Evolutionary conservation across 2,888 invertebrate genomes (phyloP).

Genomic region (Nomada ferruginata): DNA sequence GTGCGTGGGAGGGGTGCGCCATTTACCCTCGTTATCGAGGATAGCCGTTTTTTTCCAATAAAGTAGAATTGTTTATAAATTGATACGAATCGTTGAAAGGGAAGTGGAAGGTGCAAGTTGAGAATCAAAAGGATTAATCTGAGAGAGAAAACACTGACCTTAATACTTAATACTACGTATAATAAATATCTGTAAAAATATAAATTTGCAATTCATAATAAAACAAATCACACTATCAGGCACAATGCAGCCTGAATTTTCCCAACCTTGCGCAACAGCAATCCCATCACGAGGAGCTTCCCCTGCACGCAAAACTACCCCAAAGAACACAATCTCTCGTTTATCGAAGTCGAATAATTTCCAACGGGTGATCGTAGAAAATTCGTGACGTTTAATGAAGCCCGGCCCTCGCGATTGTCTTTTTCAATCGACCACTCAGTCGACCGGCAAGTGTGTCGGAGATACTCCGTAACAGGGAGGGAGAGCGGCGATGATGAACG

Average conservation of each 20-base stretch:
- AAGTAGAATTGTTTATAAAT: background rate
- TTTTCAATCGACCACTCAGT: conserved; percentile 54
- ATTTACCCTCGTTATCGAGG: conserved; percentile 42
- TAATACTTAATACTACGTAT: no score
- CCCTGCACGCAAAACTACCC: background rate
- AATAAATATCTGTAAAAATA: background rate
- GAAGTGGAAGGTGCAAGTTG: no score
- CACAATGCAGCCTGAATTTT: no score
- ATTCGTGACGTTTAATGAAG: conserved; percentile 54
- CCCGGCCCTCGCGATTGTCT: conserved; percentile 51
- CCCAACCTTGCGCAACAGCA: no score
- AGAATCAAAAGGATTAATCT: no score
- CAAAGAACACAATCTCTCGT: background rate
- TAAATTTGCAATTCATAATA: background rate
- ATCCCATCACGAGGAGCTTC: no score
- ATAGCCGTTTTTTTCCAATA: conserved; percentile 9
- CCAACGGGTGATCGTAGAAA: conserved; percentile 7
- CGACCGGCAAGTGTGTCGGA: conserved; percentile 45
- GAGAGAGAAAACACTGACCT: no score
- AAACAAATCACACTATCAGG: no score
- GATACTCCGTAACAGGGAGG: background rate
- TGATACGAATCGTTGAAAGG: no score
- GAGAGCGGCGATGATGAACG: conserved; percentile 73
- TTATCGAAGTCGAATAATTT: conserved; percentile 1
- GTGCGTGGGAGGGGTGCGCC: conserved; percentile 4